Conservation (phyloP, 2,797 vertebrate species). For the Linurgus olivaceus region DNA sequence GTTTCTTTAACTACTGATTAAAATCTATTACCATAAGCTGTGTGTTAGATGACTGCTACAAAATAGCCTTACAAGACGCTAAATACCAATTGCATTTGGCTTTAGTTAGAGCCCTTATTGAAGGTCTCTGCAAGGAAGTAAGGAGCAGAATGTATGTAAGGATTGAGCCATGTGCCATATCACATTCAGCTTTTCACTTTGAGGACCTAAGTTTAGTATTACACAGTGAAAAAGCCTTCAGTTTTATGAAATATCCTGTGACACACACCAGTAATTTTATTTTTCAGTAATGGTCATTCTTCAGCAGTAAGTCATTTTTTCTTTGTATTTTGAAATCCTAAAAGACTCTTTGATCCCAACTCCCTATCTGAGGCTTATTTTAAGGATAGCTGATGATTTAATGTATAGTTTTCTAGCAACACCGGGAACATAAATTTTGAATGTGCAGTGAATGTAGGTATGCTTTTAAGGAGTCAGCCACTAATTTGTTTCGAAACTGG, state of each 20-base stretch:
- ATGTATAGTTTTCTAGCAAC: neutral
- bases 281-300: neutral
- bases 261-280: neutral
- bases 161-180: neutral
- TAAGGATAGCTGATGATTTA: neutral
- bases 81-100: neutral
- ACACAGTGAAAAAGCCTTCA: neutral
- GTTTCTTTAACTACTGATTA: neutral
- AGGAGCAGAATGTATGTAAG: neutral
- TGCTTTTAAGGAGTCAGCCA: neutral
- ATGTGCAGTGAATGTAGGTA: neutral
- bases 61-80: neutral
- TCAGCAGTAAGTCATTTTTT: neutral
- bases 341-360: accelerated
- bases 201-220: neutral
- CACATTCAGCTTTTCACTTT: neutral
- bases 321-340: neutral
- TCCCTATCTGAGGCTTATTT: neutral
- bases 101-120: neutral
- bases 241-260: neutral
- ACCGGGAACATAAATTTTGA: neutral
- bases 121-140: neutral
- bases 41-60: neutral
- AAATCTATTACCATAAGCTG: neutral
- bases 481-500: neutral